A percentile compares a stretch with the other conserved stretches of the same genome.
These are phyloP conservation scores for Meloidogyne hapla DNA, from an alignment of 1,140 invertebrate species.

Conservation along the genomic window DNA sequence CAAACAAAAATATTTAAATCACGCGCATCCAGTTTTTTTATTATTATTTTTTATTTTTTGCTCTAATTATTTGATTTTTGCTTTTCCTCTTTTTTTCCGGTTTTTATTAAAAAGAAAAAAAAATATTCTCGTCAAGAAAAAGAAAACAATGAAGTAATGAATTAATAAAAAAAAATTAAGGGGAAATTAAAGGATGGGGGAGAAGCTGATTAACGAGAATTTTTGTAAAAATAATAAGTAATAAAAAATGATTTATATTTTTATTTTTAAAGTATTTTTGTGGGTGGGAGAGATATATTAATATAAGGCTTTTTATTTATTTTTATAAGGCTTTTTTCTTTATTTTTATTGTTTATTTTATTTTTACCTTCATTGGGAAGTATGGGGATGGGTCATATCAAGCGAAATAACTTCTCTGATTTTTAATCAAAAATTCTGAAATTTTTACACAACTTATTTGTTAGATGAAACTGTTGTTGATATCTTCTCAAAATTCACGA, in stretches of 20 bases:
- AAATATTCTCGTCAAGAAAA: background rate
- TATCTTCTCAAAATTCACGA: too few relatives aligned
- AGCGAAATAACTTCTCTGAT: background rate
- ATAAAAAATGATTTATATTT: background rate
- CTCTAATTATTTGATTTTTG: background rate
- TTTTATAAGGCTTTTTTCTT: too few relatives aligned
- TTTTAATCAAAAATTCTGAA: background rate
- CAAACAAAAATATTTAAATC: too few relatives aligned
- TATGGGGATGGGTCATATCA: too few relatives aligned
- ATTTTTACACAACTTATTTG: background rate
- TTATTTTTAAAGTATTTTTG: background rate
- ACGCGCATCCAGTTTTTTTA: background rate
- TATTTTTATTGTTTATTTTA: background rate
- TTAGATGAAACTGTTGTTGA: background rate
- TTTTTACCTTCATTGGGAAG: too few relatives aligned
- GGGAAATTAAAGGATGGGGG: background rate
- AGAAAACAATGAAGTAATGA: too few relatives aligned
- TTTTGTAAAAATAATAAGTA: background rate
- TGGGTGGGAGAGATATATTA: background rate
- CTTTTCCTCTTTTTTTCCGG: background rate
- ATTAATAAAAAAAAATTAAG: too few relatives aligned
- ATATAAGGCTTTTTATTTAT: too few relatives aligned
- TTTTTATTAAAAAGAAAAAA: background rate
- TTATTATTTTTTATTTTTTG: background rate
- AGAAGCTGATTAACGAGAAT: background rate